Evolutionary conservation across 2,888 invertebrate species (phyloP).

Genomic region (Diadegma fenestrale): DNA sequence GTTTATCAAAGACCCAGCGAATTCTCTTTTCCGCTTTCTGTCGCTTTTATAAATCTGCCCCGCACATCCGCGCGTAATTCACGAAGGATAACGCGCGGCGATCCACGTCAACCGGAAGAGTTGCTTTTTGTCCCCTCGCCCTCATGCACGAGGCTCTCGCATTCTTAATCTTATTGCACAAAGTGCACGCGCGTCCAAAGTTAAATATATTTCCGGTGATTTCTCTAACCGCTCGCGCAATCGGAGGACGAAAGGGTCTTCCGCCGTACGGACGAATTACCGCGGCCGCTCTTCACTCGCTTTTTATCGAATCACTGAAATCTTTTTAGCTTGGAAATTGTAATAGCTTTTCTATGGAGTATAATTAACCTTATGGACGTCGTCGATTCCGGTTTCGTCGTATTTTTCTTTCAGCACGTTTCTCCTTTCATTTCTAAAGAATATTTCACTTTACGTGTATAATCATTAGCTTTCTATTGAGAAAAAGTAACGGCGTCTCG

Average conservation of each 20-base stretch:
- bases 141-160: not conserved
- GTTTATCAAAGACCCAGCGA: not conserved
- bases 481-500: not conserved
- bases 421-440: not conserved
- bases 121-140: slow-evolving; percentile 21
- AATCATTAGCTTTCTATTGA: not conserved
- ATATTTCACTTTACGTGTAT: not conserved
- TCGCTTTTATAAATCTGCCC: slow-evolving; percentile 63
- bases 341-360: slow-evolving; percentile 61
- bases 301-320: slow-evolving; percentile 42
- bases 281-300: slow-evolving; percentile 10
- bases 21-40: slow-evolving; percentile 1
- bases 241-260: slow-evolving; percentile 17
- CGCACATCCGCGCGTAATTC: slow-evolving; percentile 60
- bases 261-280: not conserved
- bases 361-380: slow-evolving; percentile 1
- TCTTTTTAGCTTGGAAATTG: slow-evolving; percentile 53
- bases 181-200: slow-evolving; percentile 35
- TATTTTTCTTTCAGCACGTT: not conserved
- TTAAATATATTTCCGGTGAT: slow-evolving; percentile 67
- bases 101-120: slow-evolving; percentile 20
- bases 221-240: slow-evolving; percentile 32
- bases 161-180: slow-evolving; percentile 48
- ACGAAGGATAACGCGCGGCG: slow-evolving; percentile 32
- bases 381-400: not conserved